A percentile compares a stretch with the other conserved stretches of the same genome.
Evolutionary conservation across 2,113 vertebrate species (phyloP).

Genomic region (Trematomus loennbergii): DNA sequence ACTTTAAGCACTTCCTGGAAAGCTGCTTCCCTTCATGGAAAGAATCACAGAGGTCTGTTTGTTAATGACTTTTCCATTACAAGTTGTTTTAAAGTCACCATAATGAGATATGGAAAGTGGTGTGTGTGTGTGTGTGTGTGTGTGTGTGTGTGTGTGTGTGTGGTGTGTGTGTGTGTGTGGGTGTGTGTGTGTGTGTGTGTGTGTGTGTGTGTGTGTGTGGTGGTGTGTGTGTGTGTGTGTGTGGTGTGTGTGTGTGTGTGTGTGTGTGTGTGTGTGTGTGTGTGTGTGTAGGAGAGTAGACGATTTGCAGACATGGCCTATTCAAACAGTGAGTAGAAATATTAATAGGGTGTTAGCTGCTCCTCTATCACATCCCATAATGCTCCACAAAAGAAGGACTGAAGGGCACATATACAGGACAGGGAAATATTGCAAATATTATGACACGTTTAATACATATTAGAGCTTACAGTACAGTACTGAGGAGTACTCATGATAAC

Average conservation of each 20-base stretch:
- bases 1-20: not conserved
- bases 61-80: slow-evolving; percentile 14
- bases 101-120: not conserved
- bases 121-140: no score
- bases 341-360: not conserved
- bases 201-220: no score
- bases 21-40: not conserved
- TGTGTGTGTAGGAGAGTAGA: not conserved
- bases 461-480: no score
- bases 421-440: not conserved
- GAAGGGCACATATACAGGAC: not conserved
- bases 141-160: no score
- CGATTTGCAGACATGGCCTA: not conserved
- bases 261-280: no score
- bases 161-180: no score
- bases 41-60: not conserved
- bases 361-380: not conserved
- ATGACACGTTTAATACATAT: no score
- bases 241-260: no score
- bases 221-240: no score
- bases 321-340: slow-evolving; percentile 1
- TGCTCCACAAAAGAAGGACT: not conserved
- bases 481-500: no score
- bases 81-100: not conserved
- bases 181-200: no score